Evolutionary conservation across 1,140 invertebrate genomes (phyloP).

Genomic region (Zaprionus kolodkinae): DNA sequence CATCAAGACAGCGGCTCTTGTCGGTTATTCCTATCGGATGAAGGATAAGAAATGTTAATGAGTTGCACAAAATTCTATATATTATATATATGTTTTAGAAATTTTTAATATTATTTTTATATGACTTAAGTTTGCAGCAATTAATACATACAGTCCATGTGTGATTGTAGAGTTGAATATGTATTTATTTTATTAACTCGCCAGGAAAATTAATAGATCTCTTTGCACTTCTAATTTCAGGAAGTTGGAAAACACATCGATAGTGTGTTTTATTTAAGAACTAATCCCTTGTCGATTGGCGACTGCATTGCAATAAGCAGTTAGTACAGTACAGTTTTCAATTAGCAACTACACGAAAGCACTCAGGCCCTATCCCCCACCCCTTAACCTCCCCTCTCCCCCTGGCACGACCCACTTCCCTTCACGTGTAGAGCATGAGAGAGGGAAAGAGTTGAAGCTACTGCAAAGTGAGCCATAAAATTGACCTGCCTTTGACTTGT

Average conservation of each 20-base stretch:
- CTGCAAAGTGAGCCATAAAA: slow-evolving; percentile 18
- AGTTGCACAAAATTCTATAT: not conserved
- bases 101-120: not conserved
- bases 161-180: too few species aligned
- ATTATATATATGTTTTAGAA: not conserved
- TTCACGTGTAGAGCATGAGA: not conserved
- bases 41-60: not conserved
- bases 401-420: not conserved
- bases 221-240: too few species aligned
- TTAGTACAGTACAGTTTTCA: slow-evolving; percentile 3
- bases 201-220: too few species aligned
- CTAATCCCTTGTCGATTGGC: not conserved
- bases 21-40: not conserved
- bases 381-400: too few species aligned
- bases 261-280: not conserved
- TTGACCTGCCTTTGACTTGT: slow-evolving; percentile 35
- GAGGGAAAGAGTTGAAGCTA: not conserved
- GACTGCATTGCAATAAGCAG: not conserved
- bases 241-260: too few species aligned
- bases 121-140: not conserved
- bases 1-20: not conserved
- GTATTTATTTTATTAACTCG: too few species aligned
- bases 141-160: not conserved
- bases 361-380: not conserved
- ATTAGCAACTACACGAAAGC: slow-evolving; percentile 17